Conservation (phyloP, 2,113 vertebrate species). For the Sorex fumeus region DNA sequence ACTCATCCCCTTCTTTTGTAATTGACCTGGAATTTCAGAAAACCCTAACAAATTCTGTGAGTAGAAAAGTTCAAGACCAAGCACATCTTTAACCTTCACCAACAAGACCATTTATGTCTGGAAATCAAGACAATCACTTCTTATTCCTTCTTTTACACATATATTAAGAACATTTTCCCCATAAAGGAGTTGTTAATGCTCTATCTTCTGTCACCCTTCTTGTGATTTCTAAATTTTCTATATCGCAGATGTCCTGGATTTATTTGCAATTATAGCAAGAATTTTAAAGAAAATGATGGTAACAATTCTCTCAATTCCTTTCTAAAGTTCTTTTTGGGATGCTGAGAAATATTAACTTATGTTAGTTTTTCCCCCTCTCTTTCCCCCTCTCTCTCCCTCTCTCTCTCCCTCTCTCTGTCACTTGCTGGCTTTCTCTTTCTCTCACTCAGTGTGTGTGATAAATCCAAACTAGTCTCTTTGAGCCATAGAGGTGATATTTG, state of each 20-base stretch:
- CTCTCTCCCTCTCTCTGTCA: not conserved
- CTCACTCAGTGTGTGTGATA: not conserved
- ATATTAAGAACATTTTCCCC: not conserved
- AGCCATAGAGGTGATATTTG: not conserved
- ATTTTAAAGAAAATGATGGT: not conserved
- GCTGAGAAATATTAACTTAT: not conserved
- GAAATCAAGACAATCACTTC: not conserved
- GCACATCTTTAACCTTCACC: not conserved
- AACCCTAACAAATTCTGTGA: not conserved
- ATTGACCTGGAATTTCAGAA: not conserved
- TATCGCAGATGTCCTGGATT: not conserved
- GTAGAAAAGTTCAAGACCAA: not conserved
- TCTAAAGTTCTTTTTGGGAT: not conserved
- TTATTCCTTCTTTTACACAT: not conserved
- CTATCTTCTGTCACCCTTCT: not conserved
- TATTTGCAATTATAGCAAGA: not conserved
- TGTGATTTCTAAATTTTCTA: not conserved
- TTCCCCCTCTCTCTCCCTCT: too few species aligned
- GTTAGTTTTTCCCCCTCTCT: not conserved
- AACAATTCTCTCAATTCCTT: slow-evolving; percentile 8
- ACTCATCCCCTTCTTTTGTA: not conserved
- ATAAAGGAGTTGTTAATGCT: not conserved
- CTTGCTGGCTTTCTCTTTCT: too few species aligned
- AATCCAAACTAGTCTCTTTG: not conserved
- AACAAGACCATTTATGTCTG: not conserved